Evolutionary conservation across 2,797 vertebrate genomes (phyloP).

Genomic region (Eospalax fontanierii): DNA sequence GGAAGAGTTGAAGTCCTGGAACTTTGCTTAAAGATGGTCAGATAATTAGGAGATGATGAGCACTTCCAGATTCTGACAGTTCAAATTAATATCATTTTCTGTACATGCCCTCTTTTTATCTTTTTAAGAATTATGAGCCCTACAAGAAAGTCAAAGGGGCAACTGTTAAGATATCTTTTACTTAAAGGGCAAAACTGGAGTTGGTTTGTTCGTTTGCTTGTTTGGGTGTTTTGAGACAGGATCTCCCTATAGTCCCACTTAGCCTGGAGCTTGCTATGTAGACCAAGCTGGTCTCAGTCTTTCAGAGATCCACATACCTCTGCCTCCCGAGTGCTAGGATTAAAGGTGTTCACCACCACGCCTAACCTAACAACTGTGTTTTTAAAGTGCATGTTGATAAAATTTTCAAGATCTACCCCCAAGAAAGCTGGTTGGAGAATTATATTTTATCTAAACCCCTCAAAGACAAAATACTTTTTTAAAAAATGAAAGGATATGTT

Average conservation of each 20-base stretch:
- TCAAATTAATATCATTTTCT: constrained; percentile 57
- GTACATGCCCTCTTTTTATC: neutral
- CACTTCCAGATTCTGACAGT: neutral
- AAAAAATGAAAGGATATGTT: neutral
- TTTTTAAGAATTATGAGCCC: constrained; percentile 40
- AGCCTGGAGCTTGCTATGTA: neutral
- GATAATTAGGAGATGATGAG: constrained; percentile 12
- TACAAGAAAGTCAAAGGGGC: neutral
- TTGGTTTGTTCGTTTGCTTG: too few relatives aligned
- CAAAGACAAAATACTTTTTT: neutral
- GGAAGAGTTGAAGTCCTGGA: constrained; percentile 26
- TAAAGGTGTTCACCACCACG: too few relatives aligned
- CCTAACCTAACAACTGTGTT: too few relatives aligned
- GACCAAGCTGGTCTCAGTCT: too few relatives aligned
- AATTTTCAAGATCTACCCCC: neutral
- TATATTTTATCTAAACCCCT: too few relatives aligned
- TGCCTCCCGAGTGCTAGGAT: too few relatives aligned
- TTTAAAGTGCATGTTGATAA: neutral
- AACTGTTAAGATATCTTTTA: neutral
- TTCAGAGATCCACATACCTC: too few relatives aligned
- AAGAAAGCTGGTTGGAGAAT: constrained; percentile 40
- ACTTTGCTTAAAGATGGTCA: neutral
- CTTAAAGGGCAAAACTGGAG: too few relatives aligned
- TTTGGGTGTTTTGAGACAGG: neutral
- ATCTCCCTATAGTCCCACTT: neutral